Evolutionary conservation across 2,797 vertebrate species (phyloP), one percentile per base, ranked within the genome.

Genomic region (Phalloptychus januarius): DNA sequence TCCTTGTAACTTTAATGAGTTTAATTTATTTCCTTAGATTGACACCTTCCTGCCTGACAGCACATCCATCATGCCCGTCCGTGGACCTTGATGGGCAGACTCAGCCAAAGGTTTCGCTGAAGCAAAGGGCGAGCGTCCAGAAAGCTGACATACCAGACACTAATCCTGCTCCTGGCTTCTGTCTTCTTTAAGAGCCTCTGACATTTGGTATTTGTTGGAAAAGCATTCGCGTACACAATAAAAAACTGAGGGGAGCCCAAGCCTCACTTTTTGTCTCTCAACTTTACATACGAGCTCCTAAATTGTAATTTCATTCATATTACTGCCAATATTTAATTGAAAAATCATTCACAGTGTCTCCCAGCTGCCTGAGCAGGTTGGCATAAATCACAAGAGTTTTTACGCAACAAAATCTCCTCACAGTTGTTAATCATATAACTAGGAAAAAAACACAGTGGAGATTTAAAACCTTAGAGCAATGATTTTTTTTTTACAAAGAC

Each of bases 191-290:
- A 92, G 87, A 52, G 73, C 74, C 81, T 78, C 73, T 93, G 92
- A 91, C 89, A 71, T 89, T 87, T 88, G 88, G 83, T 81, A 91
- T 93, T 94, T 93, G 81, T 87, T 65, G 72, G 71, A 48, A 79
- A 88, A 82, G 54, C 74, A 76, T 85, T 89, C 82, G 79, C 86
- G 71, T 86, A 80, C 71, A 79, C 70, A 58, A 87, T 63, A 63
- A 85, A 85, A 90, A 82, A 71, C 79, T 79, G 67, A 80, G 74
- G 79, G 76, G 72, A 79, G 73, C 81, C 83, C 45, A 7, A n/a
- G 65, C 84, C 86, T 63, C 8, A 15, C 36, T 82, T 70, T 31
- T 36, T 75, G 67, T 73, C 50, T 58, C 33, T 65, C 52, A 52
- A 38, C 79, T 76, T 72, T 72, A 70, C 75, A 75, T 75, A 8